Evolutionary conservation across 1,140 invertebrate genomes (phyloP), one percentile per base, ranked within the genome.

Genomic region (Ostrea denselamellosa): DNA sequence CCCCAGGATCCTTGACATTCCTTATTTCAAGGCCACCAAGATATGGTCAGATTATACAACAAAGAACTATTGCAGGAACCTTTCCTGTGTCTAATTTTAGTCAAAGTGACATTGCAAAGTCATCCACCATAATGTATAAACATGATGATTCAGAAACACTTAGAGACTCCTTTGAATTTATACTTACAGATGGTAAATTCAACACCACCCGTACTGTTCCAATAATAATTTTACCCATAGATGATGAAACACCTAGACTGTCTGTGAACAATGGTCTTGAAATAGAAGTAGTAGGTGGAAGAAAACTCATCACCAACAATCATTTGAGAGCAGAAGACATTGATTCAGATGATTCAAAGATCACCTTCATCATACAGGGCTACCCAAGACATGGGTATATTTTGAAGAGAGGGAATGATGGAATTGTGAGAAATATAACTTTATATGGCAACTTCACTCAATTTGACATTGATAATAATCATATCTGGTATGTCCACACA

Each of bases 81-180:
- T 90, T 92, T 53, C 88, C 85, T 8, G 90, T 95, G 7, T 90
- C 90, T 17, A 92, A 91, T 52, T 95, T 95, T 90, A 94, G 93
- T 9, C 89, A 94, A 54, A 93, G 92, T 25, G 93, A 95, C 77
- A 94, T 95, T 25, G 88, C 85, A 22, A 86, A 90, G 19, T 93
- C 91, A 9, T 95, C 94, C 12, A 94, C 93, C 34, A 94, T 95
- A 65, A 93, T 94, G 22, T 95, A 95, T 90, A 92, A 93, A 65
- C 95, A 95, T 89, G 95, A 95, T 90, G 93, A 95, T 88, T 93
- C 93, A 9, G 95, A 95, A 89, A 95, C 95, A 9, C 92, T 88
- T 0, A 62, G 91, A 25, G 95, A 95, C 87, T 85, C 89, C 8
- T 94, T 95, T 89, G 92, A 93, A 85, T 91, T 95, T 81, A 89